Evolutionary conservation across 2,797 vertebrate species (phyloP).

Genomic region (Dendrocincla fuliginosa): DNA sequence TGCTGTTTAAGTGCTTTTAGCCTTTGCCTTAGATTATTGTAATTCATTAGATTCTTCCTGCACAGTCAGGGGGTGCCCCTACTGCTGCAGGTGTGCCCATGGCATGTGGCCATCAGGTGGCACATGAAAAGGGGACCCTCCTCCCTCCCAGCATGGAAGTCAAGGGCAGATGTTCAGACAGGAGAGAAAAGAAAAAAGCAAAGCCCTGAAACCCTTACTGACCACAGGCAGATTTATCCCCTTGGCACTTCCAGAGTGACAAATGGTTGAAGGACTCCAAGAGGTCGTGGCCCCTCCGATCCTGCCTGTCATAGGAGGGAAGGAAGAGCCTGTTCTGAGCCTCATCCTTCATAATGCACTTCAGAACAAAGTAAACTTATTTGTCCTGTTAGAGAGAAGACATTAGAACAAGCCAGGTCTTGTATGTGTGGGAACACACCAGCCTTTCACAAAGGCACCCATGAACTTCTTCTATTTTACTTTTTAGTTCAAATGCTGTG

Average conservation of each 20-base stretch:
- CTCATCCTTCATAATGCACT: not conserved
- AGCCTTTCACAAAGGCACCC: not conserved
- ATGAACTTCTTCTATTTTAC: not conserved
- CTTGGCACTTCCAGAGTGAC: not conserved
- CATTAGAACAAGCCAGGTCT: not conserved
- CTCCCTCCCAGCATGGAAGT: not conserved
- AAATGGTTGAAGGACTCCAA: not conserved
- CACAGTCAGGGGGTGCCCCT: not conserved
- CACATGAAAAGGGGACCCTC: not conserved
- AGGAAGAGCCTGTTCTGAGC: not conserved
- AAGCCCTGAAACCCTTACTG: not conserved
- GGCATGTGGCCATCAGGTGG: not conserved
- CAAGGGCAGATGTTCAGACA: not conserved
- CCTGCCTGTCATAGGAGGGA: not conserved
- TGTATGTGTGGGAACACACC: not conserved
- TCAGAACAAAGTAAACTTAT: not conserved
- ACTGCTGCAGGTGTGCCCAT: not conserved
- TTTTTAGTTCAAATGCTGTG: not conserved
- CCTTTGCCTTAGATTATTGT: not conserved
- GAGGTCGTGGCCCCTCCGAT: fast-evolving
- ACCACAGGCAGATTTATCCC: not conserved
- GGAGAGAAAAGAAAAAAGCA: not conserved
- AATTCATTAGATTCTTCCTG: not conserved
- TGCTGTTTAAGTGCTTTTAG: not conserved
- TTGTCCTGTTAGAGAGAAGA: not conserved